phyloP scores from a whole-genome alignment of 2,113 vertebrate species.

The Bos javanicus region DNA sequence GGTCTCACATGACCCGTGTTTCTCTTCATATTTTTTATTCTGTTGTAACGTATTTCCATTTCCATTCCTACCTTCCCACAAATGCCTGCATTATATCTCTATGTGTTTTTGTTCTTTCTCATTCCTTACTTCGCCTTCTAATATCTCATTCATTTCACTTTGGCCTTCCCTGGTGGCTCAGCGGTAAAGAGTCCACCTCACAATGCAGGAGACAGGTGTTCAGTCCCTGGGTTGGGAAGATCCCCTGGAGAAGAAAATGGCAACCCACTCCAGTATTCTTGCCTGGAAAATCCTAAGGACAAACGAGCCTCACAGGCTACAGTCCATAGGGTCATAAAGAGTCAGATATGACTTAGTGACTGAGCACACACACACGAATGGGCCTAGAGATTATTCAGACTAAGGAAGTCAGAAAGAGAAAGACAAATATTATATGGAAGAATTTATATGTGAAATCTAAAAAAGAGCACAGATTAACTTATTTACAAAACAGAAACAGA shows the following conservation, averaged over 20 bases:
- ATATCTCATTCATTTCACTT: not conserved
- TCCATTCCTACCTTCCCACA: not conserved
- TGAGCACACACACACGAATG: fast-evolving
- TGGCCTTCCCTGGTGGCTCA: not conserved
- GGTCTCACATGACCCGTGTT: not conserved
- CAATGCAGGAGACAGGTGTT: not conserved
- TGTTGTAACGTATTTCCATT: not conserved
- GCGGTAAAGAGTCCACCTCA: not conserved
- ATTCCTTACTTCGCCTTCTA: not conserved
- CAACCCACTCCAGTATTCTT: not conserved
- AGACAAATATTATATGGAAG: not conserved
- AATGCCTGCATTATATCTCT: not conserved
- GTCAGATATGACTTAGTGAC: not conserved
- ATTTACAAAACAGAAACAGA: not conserved
- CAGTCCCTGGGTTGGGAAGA: not conserved
- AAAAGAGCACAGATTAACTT: not conserved
- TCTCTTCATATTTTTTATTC: not conserved
- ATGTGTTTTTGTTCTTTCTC: not conserved
- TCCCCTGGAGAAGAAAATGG: not conserved
- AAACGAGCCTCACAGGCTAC: not conserved
- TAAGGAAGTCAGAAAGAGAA: not conserved
- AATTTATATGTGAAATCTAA: not conserved
- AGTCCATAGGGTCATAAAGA: not conserved
- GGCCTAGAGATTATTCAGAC: not conserved
- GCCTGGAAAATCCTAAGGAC: not conserved